phyloP scores from a whole-genome alignment of 1,140 invertebrate genomes.

The Brevipalpus yothersi region DNA sequence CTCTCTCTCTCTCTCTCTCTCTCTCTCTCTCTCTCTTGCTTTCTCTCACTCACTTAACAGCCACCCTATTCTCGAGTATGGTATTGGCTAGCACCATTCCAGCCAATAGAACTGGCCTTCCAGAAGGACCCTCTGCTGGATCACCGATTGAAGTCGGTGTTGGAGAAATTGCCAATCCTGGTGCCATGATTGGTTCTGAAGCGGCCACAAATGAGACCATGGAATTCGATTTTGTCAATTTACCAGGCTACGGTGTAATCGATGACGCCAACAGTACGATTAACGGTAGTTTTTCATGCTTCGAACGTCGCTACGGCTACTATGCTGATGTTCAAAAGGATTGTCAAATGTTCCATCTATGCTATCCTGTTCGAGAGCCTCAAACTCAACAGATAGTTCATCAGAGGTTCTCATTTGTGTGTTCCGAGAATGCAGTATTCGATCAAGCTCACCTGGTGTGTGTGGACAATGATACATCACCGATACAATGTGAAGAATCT shows the following conservation, averaged over 20 bases:
- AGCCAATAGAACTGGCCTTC: too few relatives aligned
- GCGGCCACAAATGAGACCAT: neutral
- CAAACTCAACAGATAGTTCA: neutral
- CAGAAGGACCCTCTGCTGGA: neutral
- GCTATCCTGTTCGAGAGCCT: constrained; percentile 7
- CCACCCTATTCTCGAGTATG: too few relatives aligned
- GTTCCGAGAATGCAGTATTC: constrained; percentile 1
- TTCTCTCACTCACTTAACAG: too few relatives aligned
- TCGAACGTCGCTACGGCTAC: constrained; percentile 6
- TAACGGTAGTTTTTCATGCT: constrained; percentile 2
- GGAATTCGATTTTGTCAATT: constrained; percentile 3
- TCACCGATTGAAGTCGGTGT: neutral
- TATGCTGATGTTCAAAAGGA: constrained; percentile 14
- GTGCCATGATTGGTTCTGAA: neutral
- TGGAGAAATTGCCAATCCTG: neutral
- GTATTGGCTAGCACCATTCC: too few relatives aligned
- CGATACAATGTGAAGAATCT: neutral
- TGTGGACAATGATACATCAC: neutral
- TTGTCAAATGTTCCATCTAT: constrained; percentile 15
- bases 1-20: too few relatives aligned
- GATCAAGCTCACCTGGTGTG: constrained; percentile 4
- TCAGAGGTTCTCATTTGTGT: constrained; percentile 6
- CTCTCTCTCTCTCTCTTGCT: too few relatives aligned
- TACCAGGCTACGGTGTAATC: constrained; percentile 4
- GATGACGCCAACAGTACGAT: constrained; percentile 1